These are phyloP conservation scores for Cerceris rybyensis DNA, from an alignment of 2,888 invertebrate species.

Conservation along the genomic window DNA sequence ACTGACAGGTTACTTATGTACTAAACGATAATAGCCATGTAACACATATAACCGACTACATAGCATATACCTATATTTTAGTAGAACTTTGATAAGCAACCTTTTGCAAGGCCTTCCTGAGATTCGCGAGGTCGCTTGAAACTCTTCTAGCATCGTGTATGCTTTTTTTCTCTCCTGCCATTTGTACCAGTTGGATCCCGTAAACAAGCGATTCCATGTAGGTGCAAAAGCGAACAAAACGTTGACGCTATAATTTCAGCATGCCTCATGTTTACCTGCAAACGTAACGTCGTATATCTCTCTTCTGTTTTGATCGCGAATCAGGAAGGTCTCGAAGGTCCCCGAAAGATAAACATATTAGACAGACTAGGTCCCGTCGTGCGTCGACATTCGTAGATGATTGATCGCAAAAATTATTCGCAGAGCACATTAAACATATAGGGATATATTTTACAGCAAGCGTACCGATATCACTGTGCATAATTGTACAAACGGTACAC, in stretches of 20 bases:
- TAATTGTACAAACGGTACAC: slow-evolving; percentile 46
- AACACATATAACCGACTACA: slow-evolving; percentile 77
- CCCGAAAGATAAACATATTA: slow-evolving; percentile 65
- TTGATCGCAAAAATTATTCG: slow-evolving; percentile 55
- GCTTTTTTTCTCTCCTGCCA: background rate
- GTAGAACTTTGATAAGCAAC: slow-evolving; percentile 77
- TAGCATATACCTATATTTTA: slow-evolving; percentile 79
- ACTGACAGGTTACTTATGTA: slow-evolving; percentile 74
- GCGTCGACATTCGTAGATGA: slow-evolving; percentile 65
- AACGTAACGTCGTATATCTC: slow-evolving; percentile 1
- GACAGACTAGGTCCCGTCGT: slow-evolving; percentile 72
- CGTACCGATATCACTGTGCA: slow-evolving; percentile 63
- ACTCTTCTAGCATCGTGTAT: slow-evolving; percentile 1
- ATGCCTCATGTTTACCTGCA: background rate
- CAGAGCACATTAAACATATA: slow-evolving; percentile 60
- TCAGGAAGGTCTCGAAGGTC: slow-evolving; percentile 61
- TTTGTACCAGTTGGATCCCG: background rate
- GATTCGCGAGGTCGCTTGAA: slow-evolving; percentile 27
- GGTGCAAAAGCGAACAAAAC: no score
- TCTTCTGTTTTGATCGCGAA: slow-evolving; percentile 28
- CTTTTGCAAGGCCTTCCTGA: slow-evolving; percentile 62
- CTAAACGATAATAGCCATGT: slow-evolving; percentile 77
- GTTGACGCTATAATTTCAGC: background rate
- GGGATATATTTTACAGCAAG: slow-evolving; percentile 71
- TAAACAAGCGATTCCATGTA: background rate